A percentile compares a stretch with the other conserved stretches of the same genome.
Evolutionary conservation across 2,113 vertebrate genomes (phyloP).

Genomic region (Panurus biarmicus): DNA sequence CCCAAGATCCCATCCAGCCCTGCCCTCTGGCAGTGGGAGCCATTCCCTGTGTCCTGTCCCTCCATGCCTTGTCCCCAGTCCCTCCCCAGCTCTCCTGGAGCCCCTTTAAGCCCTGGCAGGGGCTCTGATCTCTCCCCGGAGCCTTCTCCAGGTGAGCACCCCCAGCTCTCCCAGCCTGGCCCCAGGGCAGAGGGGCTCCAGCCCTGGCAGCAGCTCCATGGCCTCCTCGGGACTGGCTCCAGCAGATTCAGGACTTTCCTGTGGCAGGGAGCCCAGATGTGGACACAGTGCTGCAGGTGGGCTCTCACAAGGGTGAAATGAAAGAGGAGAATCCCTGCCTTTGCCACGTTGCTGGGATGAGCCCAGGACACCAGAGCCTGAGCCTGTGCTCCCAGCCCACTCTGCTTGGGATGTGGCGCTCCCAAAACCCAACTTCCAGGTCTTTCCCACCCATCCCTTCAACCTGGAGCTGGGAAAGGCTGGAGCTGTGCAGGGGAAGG

Average conservation of each 20-base stretch:
- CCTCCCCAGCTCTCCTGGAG: background rate
- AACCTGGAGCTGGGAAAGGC: background rate
- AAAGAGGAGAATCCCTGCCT: background rate
- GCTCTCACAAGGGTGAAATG: too few species aligned
- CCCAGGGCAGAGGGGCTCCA: background rate
- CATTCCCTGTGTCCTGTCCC: background rate
- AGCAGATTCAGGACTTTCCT: background rate
- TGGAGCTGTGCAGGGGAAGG: background rate
- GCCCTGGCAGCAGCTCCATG: rapidly evolving
- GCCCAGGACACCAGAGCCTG: background rate
- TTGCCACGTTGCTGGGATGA: background rate
- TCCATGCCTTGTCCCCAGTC: background rate
- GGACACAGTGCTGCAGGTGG: background rate
- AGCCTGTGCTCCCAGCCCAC: rapidly evolving
- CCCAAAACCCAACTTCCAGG: background rate
- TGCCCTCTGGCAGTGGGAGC: background rate
- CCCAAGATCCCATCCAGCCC: background rate
- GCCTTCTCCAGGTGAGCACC: background rate
- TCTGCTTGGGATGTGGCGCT: rapidly evolving
- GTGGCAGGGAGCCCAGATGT: background rate
- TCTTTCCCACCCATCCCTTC: rapidly evolving
- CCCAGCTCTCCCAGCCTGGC: background rate
- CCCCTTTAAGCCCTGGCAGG: rapidly evolving
- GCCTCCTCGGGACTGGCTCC: rapidly evolving
- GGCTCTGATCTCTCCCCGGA: background rate